phyloP scores from a whole-genome alignment of 2,888 invertebrate genomes.

The Anticlea derivata region DNA sequence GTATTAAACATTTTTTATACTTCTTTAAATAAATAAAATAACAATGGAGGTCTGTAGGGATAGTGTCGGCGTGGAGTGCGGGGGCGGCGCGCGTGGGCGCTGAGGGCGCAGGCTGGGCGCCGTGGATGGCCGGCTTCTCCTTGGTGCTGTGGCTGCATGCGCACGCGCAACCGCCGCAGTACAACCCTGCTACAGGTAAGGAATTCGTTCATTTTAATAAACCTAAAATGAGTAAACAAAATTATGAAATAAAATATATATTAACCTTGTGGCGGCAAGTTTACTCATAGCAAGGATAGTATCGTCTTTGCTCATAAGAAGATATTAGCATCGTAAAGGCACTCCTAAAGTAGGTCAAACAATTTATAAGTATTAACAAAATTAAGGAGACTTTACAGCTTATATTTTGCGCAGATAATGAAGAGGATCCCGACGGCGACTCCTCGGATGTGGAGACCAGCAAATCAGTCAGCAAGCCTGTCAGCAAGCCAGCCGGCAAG shows the following conservation, averaged over 20 bases:
- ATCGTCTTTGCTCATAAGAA: no score
- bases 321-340: no score
- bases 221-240: no score
- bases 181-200: neutral
- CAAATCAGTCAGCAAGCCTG: slow-evolving; percentile 27
- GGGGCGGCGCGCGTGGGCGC: slow-evolving; percentile 64
- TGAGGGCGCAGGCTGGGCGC: slow-evolving; percentile 84
- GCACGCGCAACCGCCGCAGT: slow-evolving; percentile 55
- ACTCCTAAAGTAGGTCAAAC: no score
- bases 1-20: no score
- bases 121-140: slow-evolving; percentile 86
- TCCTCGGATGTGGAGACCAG: slow-evolving; percentile 43
- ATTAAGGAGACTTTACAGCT: no score
- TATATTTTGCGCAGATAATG: slow-evolving; percentile 49
- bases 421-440: slow-evolving; percentile 49
- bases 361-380: no score
- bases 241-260: no score
- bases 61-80: slow-evolving; percentile 59
- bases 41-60: slow-evolving; percentile 54
- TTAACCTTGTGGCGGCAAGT: no score
- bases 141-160: slow-evolving; percentile 78
- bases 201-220: no score
- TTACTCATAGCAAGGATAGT: no score
- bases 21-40: no score
- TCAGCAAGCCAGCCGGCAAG: slow-evolving; percentile 37